These are phyloP conservation scores for Rhagonycha lutea DNA, from an alignment of 2,888 invertebrate genomes.

Conservation along the genomic window DNA sequence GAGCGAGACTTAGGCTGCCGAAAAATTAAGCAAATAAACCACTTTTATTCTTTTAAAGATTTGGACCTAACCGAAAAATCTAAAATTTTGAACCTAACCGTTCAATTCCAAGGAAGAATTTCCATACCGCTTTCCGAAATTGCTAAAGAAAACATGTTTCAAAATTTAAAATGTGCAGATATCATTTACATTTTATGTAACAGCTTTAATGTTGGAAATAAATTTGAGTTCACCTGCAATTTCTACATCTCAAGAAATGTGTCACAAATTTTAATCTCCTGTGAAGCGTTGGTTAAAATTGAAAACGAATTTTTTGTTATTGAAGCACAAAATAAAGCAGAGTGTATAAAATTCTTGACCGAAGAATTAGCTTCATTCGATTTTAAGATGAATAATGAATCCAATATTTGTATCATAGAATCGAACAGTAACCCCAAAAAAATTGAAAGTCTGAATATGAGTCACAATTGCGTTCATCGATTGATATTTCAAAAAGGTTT, in stretches of 20 bases:
- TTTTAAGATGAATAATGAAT: neutral
- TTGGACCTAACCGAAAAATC: neutral
- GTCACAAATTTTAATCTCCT: neutral
- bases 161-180: neutral
- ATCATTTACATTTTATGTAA: neutral
- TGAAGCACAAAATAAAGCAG: neutral
- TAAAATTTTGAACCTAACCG: neutral
- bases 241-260: neutral
- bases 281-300: neutral
- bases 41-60: neutral
- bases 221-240: neutral
- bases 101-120: neutral
- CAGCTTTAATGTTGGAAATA: neutral
- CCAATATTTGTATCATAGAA: neutral
- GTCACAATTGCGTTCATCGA: neutral
- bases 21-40: neutral
- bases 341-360: neutral
- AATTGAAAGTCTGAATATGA: neutral
- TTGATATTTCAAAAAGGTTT: neutral
- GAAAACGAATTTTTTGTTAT: neutral
- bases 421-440: neutral
- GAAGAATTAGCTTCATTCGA: neutral
- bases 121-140: neutral
- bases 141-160: neutral
- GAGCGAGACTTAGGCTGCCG: neutral